Conservation (phyloP, 2,888 invertebrate species). For the Oscheius sp. region DNA sequence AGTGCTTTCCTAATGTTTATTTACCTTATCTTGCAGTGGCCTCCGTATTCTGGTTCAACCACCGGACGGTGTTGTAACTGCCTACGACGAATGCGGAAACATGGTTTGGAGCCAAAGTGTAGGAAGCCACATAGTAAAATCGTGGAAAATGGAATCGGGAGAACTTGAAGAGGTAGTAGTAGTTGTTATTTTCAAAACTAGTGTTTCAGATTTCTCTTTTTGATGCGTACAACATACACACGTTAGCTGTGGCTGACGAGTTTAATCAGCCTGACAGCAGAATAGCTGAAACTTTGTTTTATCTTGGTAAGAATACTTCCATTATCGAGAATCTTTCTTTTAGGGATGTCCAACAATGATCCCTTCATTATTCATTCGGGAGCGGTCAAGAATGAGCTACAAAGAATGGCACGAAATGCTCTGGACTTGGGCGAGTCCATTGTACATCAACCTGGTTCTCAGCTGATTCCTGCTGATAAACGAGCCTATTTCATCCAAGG, state of each 20-base stretch:
- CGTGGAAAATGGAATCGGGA: conserved; percentile 48
- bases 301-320: conserved; percentile 35
- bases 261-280: background rate
- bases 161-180: conserved; percentile 39
- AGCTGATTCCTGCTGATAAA: conserved; percentile 24
- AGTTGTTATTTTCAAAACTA: background rate
- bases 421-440: conserved; percentile 20
- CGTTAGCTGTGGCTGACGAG: conserved; percentile 32
- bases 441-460: conserved; percentile 14
- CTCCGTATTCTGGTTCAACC: conserved; percentile 50
- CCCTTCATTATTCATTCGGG: conserved; percentile 48
- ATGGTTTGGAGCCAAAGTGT: conserved; percentile 51
- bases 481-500: conserved; percentile 26
- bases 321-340: background rate
- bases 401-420: conserved; percentile 25
- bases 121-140: conserved; percentile 53
- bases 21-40: background rate
- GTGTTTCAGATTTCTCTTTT: conserved; percentile 59
- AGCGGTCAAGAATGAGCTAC: conserved; percentile 26
- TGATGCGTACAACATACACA: conserved; percentile 55
- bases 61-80: conserved; percentile 55
- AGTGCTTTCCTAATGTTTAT: background rate
- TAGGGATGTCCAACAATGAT: conserved; percentile 44
- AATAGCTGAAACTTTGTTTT: conserved; percentile 39
- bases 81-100: conserved; percentile 39